Evolutionary conservation across 2,797 vertebrate species (phyloP), one percentile per base, ranked within the genome.

Genomic region (Poliocrania exsul): DNA sequence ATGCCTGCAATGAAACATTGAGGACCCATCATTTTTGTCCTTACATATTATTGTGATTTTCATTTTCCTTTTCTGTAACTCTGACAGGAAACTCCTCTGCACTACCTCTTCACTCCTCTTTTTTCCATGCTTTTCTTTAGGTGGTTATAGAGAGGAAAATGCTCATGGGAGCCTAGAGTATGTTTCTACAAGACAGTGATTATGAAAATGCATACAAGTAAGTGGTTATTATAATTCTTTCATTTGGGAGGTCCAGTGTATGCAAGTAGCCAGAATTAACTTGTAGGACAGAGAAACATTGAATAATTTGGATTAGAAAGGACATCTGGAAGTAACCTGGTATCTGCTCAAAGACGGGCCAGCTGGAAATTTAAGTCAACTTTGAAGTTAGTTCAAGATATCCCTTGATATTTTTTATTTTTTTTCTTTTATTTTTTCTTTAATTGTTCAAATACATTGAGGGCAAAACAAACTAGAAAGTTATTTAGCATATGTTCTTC

Each of bases 401-500:
- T 42, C n/a, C 15, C 29, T 64, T 65, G 13, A 16, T 69, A 82
- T 47, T 88, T 91, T 77, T 69, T 24, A 5, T 9, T 40, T 5
- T 16, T 29, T 47, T 38, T 19, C 80, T 40, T 9, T 23, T 49
- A 10, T 35, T 46, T 40, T 29, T 61, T 11, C 10, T 74, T 88
- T 86, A 82, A 57, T 88, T 93, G 28, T 86, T 92, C 74, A 75
- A 65, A 61, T 80, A 91, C 10, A 19, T 64, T 86, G 79, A 80
- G 14, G 46, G 80, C 74, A 97, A 86, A 95, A 60, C 50, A 80
- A 95, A 69, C 56, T 79, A 95, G 29, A 79, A 96, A 92, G 53
- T 84, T 78, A 77, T 69, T 88, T 93, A 93, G 66, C 64, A 56
- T 92, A 88, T 96, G 84, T 95, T 85, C 90, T 93, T 95, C 90